A percentile compares a stretch with the other conserved stretches of the same genome.
Conservation (phyloP, 2,113 vertebrate species). For the Notechis scutatus region DNA sequence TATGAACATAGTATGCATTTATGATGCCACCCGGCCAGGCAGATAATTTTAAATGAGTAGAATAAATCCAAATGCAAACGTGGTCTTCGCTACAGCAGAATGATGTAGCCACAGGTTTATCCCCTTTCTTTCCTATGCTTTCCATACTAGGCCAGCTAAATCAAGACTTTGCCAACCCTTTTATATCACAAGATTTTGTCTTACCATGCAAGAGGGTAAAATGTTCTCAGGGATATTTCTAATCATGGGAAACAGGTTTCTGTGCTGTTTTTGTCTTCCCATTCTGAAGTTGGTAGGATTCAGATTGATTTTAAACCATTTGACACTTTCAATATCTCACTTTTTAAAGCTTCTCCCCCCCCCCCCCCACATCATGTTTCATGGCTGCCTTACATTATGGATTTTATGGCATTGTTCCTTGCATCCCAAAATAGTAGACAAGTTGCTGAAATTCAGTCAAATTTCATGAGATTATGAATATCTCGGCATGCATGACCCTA, state of each 20-base stretch:
- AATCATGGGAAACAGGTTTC: not conserved
- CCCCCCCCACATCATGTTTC: not conserved
- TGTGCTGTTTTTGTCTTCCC: not conserved
- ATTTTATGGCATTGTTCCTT: not conserved
- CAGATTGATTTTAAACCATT: not conserved
- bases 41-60: slow-evolving; percentile 27
- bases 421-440: not conserved
- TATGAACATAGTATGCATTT: slow-evolving; percentile 20
- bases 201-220: not conserved
- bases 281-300: not conserved
- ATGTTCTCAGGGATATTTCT: not conserved
- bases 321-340: not conserved
- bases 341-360: not conserved
- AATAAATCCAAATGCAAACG: slow-evolving; percentile 19
- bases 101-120: not conserved
- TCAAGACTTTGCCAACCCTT: not conserved
- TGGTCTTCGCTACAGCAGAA: not conserved
- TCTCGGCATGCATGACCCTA: not conserved
- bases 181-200: not conserved
- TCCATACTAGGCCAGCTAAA: not conserved
- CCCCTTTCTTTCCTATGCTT: not conserved
- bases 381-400: not conserved
- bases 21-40: slow-evolving; percentile 16
- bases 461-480: not conserved
- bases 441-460: not conserved